Evolutionary conservation across 2,888 invertebrate genomes (phyloP), one percentile per base, ranked within the genome.

Genomic region (Subacronicta megacephala): DNA sequence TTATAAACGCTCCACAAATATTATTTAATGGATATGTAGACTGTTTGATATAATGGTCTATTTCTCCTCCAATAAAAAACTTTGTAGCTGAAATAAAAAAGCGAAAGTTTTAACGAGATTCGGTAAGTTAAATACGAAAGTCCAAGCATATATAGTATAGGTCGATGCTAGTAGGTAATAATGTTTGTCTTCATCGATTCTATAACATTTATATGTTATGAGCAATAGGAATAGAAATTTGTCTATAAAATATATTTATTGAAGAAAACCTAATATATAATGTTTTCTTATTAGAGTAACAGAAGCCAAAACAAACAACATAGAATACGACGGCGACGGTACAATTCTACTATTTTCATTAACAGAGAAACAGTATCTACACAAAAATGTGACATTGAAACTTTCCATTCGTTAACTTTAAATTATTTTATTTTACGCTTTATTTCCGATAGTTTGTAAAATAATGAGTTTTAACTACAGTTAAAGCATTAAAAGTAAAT

Each of bases 71-170:
- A 54, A 73, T 70, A 72, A 67, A 73, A 73, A 71, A 54, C 63
- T 26, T 66, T 29, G 52, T 41, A 40, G 53, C 56, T 57, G 56
- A 62, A 59, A 64, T 63, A 71, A 68, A 71, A 71, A 59, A 56
- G 56, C 53, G 43, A 55, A 72, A 74, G 71, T 73, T 73, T 67
- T 71, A 73, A 73, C 61, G 74, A 73, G 72, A 62, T 71, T 60
- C 59, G 29, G 54, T 55, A 55, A 62, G 17, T 59, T 64, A 41
- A 31, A n/a, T 43, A 54, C 40, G 37, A 57, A 67, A 71, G 55
- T 71, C 46, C 20, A 41, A 55, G 46, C 36, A 31, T 31, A 31
- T 23, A 4, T 18, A 3, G 4, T 18, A 18, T 5, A 23, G 23
- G 23, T 6, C 3, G 23, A 1, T 23, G 7, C 23, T 18, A 18